phyloP scores from a whole-genome alignment of 2,888 invertebrate species.

The Diarsia rubi region DNA sequence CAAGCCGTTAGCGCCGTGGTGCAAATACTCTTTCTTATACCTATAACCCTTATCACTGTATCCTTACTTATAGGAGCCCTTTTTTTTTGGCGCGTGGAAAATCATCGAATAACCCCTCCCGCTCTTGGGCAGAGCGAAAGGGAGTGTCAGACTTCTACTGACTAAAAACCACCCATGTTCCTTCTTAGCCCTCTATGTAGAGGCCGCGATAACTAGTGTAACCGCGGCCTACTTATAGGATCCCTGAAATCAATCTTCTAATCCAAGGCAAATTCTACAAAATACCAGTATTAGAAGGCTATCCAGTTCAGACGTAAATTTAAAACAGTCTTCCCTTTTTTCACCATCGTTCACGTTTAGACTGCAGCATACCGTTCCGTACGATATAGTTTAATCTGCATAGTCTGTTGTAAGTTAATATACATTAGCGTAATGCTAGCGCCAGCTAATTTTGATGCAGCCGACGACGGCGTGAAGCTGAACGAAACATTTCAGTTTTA shows the following conservation, averaged over 20 bases:
- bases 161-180: no score
- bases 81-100: no score
- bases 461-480: slow-evolving; percentile 34
- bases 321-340: background rate
- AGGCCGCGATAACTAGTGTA: no score
- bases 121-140: no score
- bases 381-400: slow-evolving; percentile 12
- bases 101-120: no score
- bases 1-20: background rate
- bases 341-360: background rate
- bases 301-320: background rate
- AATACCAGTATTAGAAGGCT: background rate
- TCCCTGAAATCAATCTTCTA: background rate
- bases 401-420: slow-evolving; percentile 30
- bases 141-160: no score
- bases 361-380: background rate
- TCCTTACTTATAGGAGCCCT: background rate
- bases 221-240: background rate
- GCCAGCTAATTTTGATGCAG: slow-evolving; percentile 47
- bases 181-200: no score
- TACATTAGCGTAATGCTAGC: slow-evolving; percentile 29
- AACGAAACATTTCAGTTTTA: slow-evolving; percentile 40
- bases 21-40: background rate
- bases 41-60: background rate
- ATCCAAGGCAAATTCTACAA: background rate